Evolutionary conservation across 2,888 invertebrate species (phyloP).

Genomic region (Caenorhabditis sp.): DNA sequence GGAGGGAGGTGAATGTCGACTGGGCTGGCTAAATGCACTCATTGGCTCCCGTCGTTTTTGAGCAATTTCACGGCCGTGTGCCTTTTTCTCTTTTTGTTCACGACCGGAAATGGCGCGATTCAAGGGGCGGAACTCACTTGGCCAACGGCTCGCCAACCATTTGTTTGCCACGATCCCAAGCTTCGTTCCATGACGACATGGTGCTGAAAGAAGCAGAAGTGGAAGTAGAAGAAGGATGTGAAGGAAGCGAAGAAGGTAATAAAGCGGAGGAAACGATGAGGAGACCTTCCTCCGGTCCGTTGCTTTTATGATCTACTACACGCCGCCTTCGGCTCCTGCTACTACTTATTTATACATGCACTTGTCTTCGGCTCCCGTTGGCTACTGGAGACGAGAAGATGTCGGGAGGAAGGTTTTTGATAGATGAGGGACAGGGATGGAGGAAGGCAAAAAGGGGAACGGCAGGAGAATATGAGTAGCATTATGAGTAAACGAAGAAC

Average conservation of each 20-base stretch:
- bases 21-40: conserved; percentile 27
- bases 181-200: conserved; percentile 66
- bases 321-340: not conserved
- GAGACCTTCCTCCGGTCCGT: conserved; percentile 24
- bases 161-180: conserved; percentile 76
- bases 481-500: too few relatives aligned
- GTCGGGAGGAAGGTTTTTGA: conserved; percentile 44
- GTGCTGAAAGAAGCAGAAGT: conserved; percentile 10
- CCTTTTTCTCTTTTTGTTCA: conserved; percentile 55
- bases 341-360: conserved; percentile 64
- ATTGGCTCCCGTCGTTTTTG: conserved; percentile 19
- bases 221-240: conserved; percentile 3
- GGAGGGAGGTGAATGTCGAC: conserved; percentile 14
- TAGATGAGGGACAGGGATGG: conserved; percentile 24
- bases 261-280: conserved; percentile 54
- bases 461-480: conserved; percentile 13
- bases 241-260: conserved; percentile 26
- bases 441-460: not conserved
- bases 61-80: conserved; percentile 52
- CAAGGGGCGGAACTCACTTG: conserved; percentile 66
- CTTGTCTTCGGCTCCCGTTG: conserved; percentile 38
- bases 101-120: conserved; percentile 36
- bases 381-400: not conserved
- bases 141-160: conserved; percentile 75
- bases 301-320: conserved; percentile 56